Conservation (phyloP, 2,888 invertebrate genomes). For the Eledona agricola region DNA sequence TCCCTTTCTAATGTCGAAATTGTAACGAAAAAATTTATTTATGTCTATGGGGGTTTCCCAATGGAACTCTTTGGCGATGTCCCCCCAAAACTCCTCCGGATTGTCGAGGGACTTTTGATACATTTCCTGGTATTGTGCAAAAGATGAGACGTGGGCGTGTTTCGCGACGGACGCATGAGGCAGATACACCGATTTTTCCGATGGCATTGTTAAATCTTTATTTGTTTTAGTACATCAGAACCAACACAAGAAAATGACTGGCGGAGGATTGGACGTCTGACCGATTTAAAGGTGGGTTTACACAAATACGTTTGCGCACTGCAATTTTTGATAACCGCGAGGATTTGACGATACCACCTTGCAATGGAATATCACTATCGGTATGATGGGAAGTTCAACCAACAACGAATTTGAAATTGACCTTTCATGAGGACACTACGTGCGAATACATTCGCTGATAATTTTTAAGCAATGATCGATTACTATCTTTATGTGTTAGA, state of each 20-base stretch:
- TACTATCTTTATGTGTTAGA: too few species aligned
- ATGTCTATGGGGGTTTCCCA: slow-evolving; percentile 84
- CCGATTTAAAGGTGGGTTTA: slow-evolving; percentile 12
- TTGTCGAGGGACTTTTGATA: slow-evolving; percentile 87
- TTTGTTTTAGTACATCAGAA: too few species aligned
- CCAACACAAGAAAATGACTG: slow-evolving; percentile 9
- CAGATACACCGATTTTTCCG: slow-evolving; percentile 67
- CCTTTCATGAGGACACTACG: too few species aligned
- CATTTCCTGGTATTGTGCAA: slow-evolving; percentile 83
- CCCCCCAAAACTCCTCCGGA: slow-evolving; percentile 92
- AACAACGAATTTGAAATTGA: too few species aligned
- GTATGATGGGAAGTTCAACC: too few species aligned
- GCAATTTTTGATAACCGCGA: slow-evolving; percentile 1
- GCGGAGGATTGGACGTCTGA: background rate
- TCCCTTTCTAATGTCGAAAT: slow-evolving; percentile 90
- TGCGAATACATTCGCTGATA: too few species aligned
- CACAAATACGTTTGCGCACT: slow-evolving; percentile 24
- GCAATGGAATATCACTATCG: too few species aligned
- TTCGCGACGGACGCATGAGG: slow-evolving; percentile 68
- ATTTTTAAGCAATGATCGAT: too few species aligned
- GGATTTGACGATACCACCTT: slow-evolving; percentile 1
- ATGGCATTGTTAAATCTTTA: slow-evolving; percentile 62
- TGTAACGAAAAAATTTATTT: slow-evolving; percentile 85
- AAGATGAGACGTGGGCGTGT: slow-evolving; percentile 72
- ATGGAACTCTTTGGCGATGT: slow-evolving; percentile 91